Percentiles rank a stretch among this genome's conserved stretches.
Evolutionary conservation across 2,113 vertebrate genomes (phyloP).

Genomic region (Balaenoptera acutorostrata): DNA sequence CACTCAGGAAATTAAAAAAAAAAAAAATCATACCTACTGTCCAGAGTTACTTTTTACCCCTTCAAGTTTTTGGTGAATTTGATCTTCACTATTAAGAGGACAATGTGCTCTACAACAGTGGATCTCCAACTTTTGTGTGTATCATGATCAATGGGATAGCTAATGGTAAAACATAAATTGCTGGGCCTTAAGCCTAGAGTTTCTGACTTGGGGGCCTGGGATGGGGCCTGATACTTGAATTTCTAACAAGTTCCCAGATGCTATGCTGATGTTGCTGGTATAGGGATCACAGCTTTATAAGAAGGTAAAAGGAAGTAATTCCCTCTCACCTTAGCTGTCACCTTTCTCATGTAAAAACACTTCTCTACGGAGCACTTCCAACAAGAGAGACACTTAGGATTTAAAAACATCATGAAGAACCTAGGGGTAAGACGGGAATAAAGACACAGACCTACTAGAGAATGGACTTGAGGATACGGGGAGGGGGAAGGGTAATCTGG

Average conservation of each 20-base stretch:
- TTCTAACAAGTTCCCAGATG: neutral
- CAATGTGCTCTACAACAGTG: neutral
- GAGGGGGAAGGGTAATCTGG: no score
- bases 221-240: neutral
- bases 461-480: no score
- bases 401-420: conserved; percentile 7
- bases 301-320: neutral
- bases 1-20: neutral
- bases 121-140: neutral
- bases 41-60: neutral
- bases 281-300: neutral
- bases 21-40: neutral
- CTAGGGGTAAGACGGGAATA: no score
- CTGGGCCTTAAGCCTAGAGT: neutral
- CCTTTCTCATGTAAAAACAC: neutral
- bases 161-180: neutral
- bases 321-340: neutral
- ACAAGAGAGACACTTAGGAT: neutral
- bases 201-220: neutral
- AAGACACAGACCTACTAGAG: no score
- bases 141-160: neutral
- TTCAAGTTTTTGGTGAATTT: neutral
- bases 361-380: conserved; percentile 1
- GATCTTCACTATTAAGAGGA: neutral
- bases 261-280: neutral